A percentile compares a stretch with the other conserved stretches of the same genome.
Conservation (phyloP, 2,888 invertebrate genomes). For the Trachelus troglodyta region DNA sequence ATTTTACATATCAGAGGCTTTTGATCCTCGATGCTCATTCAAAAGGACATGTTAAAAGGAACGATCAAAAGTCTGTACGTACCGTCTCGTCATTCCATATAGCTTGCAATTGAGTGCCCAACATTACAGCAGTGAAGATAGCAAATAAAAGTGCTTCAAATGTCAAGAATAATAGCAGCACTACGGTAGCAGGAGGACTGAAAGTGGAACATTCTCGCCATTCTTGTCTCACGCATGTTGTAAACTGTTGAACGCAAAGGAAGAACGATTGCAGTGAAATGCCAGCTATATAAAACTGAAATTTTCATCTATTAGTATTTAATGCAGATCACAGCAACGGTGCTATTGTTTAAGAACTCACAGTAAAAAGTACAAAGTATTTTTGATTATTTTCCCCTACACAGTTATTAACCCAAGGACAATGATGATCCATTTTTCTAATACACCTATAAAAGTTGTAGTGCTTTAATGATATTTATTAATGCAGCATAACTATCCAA, state of each 20-base stretch:
- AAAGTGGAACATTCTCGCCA: constrained; percentile 95
- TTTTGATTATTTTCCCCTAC: constrained; percentile 99
- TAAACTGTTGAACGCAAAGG: constrained; percentile 92
- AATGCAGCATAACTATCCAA: constrained; percentile 34
- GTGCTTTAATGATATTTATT: constrained; percentile 60
- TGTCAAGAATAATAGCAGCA: constrained; percentile 88
- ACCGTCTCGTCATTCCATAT: constrained; percentile 99
- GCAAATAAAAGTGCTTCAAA: constrained; percentile 97
- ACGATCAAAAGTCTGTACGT: constrained; percentile 18
- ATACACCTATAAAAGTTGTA: constrained; percentile 72
- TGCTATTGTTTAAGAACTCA: constrained; percentile 68
- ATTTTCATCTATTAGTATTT: constrained; percentile 34
- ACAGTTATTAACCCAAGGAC: constrained; percentile 99
- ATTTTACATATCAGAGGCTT: neutral
- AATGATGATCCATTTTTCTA: constrained; percentile 88
- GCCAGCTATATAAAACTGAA: constrained; percentile 97
- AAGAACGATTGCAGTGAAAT: constrained; percentile 95
- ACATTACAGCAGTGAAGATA: constrained; percentile 97
- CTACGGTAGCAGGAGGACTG: constrained; percentile 96
- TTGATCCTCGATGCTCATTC: neutral
- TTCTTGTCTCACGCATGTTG: constrained; percentile 91
- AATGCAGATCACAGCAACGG: neutral
- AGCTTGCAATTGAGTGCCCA: constrained; percentile 94
- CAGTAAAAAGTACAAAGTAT: constrained; percentile 98
- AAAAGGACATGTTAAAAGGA: neutral